Base-by-base conservation (phyloP, 2,113 vertebrate genomes). In the Oryzias melastigma region DNA sequence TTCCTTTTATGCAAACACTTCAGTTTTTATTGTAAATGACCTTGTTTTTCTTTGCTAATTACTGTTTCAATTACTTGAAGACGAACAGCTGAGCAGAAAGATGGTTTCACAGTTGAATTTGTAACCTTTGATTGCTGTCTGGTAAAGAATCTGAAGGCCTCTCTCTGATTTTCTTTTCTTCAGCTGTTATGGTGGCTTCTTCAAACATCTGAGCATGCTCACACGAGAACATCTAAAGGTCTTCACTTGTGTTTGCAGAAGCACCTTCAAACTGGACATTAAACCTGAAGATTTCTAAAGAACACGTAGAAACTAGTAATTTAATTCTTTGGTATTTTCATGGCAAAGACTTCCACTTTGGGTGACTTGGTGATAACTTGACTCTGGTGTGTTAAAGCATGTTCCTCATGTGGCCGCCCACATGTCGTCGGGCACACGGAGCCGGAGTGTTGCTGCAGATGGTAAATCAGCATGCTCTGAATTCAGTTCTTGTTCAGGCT, bases 401-500 rank as follows among this genome's bases (percentile, higher is more conserved):
- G 29, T 65, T 59, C 22, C 53, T 73, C 67, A 43, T 59, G 71
- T 61, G 73, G 29, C 71, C 49, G 69, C 76, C 78, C 44, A 54
- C 80, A 55, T 60, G 55, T 73, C 69, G 25, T 67, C 24, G 77
- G 71, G 77, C 73, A 59, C 65, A 45, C 16, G 40, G 48, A 67
- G 62, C 52, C 51, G 68, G 66, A 68, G 73, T 65, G 69, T 49
- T 52, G 29, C 77, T 62, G 61, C 87, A 89, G 87, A 89, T 87
- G 85, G 87, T 55, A 17, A 57, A 73, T 68, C 83, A 83, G 87
- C 82, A 68, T 77, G 83, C 48, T 60, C 52, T 41, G 75, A 73
- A 83, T 72, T 62, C 77, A 73, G 48, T 14, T 65, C 80, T 80
- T 77, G 49, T 68, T 66, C 43, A 58, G 71, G 60, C 44, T 54